Evolutionary conservation across 2,113 vertebrate species (phyloP).

Genomic region (Tetrax tetrax): DNA sequence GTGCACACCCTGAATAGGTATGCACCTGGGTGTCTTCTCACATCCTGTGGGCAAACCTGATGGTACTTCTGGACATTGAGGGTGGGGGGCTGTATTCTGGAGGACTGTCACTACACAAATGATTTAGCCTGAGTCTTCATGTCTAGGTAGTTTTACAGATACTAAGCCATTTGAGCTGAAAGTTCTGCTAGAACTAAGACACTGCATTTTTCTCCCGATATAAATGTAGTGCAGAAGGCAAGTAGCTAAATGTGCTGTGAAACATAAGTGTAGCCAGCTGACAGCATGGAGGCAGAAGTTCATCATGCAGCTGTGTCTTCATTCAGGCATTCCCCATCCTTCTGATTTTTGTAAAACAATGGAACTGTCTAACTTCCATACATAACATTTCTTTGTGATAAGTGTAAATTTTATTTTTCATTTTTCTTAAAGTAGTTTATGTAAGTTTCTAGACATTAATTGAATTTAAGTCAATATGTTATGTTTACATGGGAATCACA

Average conservation of each 20-base stretch:
- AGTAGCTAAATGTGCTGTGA: background rate
- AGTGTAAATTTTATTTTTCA: background rate
- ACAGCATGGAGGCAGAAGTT: background rate
- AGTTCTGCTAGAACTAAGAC: background rate
- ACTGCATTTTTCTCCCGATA: background rate
- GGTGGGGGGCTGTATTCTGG: accelerated
- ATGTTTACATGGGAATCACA: background rate
- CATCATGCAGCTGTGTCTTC: background rate
- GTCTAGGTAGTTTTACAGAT: background rate
- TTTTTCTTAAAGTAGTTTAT: background rate
- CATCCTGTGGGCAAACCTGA: background rate
- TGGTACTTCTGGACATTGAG: background rate
- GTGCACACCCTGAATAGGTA: background rate
- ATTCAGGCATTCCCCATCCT: accelerated
- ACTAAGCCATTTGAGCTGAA: background rate
- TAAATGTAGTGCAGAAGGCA: background rate
- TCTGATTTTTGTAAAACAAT: background rate
- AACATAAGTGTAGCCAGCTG: background rate
- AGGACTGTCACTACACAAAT: background rate
- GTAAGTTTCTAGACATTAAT: background rate
- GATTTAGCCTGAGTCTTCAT: background rate
- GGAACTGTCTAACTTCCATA: background rate
- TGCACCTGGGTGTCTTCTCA: background rate
- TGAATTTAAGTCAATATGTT: background rate
- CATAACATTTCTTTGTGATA: background rate